Base-by-base conservation (phyloP, 2,797 vertebrate species). In the Alcedo quadribrachys region DNA sequence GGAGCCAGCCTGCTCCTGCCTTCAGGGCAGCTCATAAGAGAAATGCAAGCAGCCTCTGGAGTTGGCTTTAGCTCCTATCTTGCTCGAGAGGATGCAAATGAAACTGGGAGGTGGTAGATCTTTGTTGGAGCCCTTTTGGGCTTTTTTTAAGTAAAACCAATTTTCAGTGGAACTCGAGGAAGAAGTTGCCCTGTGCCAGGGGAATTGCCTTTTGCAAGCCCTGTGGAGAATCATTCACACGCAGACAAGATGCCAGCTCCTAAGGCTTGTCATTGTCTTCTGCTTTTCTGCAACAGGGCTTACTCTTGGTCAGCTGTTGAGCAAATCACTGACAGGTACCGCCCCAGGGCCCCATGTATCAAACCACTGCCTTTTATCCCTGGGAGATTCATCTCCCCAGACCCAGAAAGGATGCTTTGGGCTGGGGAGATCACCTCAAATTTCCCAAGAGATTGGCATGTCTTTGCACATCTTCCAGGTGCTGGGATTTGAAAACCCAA, bases 331-430 rank as follows among this genome's bases (percentile, higher is more conserved):
- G 46, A 11, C 66, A 65, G 32, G 42, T 66, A 79, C 19, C 1
- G 0, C 15, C 30, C 15, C 16, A 2, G 25, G 35, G 18, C 17
- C 17, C 1, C 0, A 9, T 2, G 0, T 22, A 10, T 37, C 9
- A 1, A 24, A 13, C 4, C 5, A 3, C 8, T 1, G 0, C 25
- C 58, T 60, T 12, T 5, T 1, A 0, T 24, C 24, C 32, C 8
- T 32, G 0, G 2, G 8, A 33, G 12, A 11, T 19, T 11, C 7
- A 22, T 16, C 6, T 12, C 19, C 10, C 11, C 8, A 12, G 4
- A 5, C 33, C 32, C 28, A 5, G 1, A 6, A 30, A 42, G 10
- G 46, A 3, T 13, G 20, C 15, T 27, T 8, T 43, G 54, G 35
- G 12, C 19, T 68, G 25, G 8, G 37, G 15, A 28, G 4, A 21